These are phyloP conservation scores for Venusia cambrica DNA, from an alignment of 2,888 invertebrate genomes.

Conservation along the genomic window DNA sequence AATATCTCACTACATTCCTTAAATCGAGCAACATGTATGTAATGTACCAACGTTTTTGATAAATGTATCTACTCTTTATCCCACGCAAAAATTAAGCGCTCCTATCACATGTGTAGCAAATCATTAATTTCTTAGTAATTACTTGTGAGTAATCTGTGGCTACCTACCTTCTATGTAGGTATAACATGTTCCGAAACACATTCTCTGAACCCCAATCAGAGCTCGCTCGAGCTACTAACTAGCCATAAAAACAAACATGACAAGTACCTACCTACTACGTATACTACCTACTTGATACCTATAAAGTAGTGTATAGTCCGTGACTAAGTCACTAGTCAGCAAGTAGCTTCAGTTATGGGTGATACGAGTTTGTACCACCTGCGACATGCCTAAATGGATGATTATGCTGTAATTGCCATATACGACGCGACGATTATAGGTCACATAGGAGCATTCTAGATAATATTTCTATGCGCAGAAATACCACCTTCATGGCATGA, in stretches of 20 bases:
- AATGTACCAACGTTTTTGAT: too few species aligned
- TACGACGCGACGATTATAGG: slow-evolving; percentile 6
- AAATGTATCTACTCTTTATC: too few species aligned
- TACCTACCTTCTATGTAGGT: slow-evolving; percentile 3
- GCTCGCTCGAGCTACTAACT: slow-evolving; percentile 35
- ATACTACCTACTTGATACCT: too few species aligned
- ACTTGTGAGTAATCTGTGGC: slow-evolving; percentile 2
- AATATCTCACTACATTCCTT: too few species aligned
- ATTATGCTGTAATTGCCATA: slow-evolving; percentile 7
- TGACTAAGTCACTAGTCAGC: slow-evolving; percentile 30
- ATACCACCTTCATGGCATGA: too few species aligned
- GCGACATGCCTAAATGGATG: slow-evolving; percentile 3
- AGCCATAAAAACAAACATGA: slow-evolving; percentile 42
- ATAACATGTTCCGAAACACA: slow-evolving; percentile 31
- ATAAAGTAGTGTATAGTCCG: slow-evolving; percentile 22
- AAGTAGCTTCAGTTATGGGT: slow-evolving; percentile 4
- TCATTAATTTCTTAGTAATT: slow-evolving; percentile 11
- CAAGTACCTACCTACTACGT: slow-evolving; percentile 36
- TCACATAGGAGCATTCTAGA: too few species aligned
- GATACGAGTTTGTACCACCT: slow-evolving; percentile 7
- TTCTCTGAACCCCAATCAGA: slow-evolving; percentile 44
- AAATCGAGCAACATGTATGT: too few species aligned
- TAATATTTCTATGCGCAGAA: too few species aligned
- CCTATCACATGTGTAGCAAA: slow-evolving; percentile 23
- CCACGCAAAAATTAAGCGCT: slow-evolving; percentile 18